phyloP scores from a whole-genome alignment of 2,888 invertebrate genomes.

The Orthosia gothica region DNA sequence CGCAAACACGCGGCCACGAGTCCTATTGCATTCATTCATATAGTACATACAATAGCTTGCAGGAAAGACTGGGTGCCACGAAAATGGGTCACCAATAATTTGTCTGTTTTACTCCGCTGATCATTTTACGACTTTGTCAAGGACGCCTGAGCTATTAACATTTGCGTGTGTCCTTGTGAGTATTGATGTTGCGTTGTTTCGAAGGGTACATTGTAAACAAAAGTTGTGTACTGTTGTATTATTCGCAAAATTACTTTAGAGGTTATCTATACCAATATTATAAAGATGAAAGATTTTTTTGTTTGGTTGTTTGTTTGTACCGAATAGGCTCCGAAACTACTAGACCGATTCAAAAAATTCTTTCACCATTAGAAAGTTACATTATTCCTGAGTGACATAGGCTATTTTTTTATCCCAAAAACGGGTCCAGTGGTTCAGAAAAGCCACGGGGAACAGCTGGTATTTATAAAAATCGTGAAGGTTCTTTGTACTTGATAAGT shows the following conservation, averaged over 20 bases:
- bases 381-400: no score
- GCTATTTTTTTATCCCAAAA: no score
- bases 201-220: conserved; percentile 20
- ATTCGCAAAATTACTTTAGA: background rate
- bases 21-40: conserved; percentile 74
- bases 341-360: no score
- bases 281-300: no score
- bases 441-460: no score
- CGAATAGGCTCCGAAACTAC: no score
- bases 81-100: conserved; percentile 71
- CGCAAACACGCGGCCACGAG: conserved; percentile 75
- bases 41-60: conserved; percentile 48
- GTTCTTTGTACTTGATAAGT: no score
- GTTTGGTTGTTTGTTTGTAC: no score
- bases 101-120: conserved; percentile 31
- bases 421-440: no score
- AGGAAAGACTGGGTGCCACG: conserved; percentile 50
- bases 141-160: conserved; percentile 48
- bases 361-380: no score
- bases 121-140: conserved; percentile 58
- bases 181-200: conserved; percentile 32
- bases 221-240: conserved; percentile 6
- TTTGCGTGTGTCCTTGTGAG: conserved; percentile 62
- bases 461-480: no score
- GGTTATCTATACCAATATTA: no score